phyloP scores from a whole-genome alignment of 2,797 vertebrate species.

The Capromys pilorides region DNA sequence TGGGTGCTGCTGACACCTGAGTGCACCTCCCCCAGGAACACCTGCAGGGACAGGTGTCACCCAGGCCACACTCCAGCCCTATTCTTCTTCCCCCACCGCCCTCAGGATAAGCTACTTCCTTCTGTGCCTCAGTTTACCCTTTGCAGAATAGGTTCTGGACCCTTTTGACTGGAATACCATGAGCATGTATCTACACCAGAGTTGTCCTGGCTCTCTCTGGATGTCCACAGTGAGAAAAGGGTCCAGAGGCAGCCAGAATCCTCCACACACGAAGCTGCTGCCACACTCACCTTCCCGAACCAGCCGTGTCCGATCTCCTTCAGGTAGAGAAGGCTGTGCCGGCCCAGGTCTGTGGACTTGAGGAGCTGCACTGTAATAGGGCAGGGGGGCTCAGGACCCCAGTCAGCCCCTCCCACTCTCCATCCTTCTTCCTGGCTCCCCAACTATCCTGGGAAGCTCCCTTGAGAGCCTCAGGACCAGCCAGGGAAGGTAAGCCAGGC shows the following conservation, averaged over 20 bases:
- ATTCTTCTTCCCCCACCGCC: not conserved
- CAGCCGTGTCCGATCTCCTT: slow-evolving; percentile 97
- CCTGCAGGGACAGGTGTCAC: slow-evolving; percentile 83
- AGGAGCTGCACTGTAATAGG: slow-evolving; percentile 90
- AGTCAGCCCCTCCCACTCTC: not conserved
- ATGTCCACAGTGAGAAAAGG: not conserved
- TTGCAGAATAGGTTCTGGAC: not conserved
- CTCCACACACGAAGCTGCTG: not conserved
- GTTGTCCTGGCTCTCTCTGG: not conserved
- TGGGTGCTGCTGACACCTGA: slow-evolving; percentile 90
- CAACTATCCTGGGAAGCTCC: not conserved
- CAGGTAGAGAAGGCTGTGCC: slow-evolving; percentile 95
- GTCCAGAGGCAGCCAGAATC: not conserved
- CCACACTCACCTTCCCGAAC: slow-evolving; percentile 95
- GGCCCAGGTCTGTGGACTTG: slow-evolving; percentile 91
- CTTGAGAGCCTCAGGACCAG: not conserved
- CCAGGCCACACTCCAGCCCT: too few species aligned
- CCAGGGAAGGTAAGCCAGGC: not conserved
- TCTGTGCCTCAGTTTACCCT: not conserved
- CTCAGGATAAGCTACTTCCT: not conserved
- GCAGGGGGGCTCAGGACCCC: slow-evolving; percentile 25
- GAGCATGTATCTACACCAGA: not conserved
- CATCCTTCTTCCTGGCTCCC: not conserved
- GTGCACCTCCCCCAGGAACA: slow-evolving; percentile 95
- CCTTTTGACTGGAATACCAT: not conserved